Evolutionary conservation across 2,888 invertebrate species (phyloP).

Genomic region (Phorcus lineatus): DNA sequence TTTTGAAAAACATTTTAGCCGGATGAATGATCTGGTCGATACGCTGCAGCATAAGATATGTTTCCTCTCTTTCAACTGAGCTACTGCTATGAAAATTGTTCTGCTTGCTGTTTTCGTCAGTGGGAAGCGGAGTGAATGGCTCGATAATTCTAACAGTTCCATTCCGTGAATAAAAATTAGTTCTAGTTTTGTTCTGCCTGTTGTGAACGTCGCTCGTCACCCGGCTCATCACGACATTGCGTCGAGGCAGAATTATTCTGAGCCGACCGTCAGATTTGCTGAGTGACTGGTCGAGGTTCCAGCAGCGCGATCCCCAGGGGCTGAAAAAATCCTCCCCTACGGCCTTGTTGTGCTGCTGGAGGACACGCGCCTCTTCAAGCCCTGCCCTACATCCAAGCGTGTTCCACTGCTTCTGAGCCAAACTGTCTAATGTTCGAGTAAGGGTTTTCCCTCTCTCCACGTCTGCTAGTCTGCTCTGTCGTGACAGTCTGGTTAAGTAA

Average conservation of each 20-base stretch:
- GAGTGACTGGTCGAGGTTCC: neutral
- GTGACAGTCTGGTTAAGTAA: neutral
- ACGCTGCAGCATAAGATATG: conserved; percentile 33
- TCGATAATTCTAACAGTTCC: conserved; percentile 16
- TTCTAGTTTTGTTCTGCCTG: conserved; percentile 10
- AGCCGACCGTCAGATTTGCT: neutral
- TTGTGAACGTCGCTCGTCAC: neutral
- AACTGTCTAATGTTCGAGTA: neutral
- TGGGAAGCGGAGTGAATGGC: conserved; percentile 2
- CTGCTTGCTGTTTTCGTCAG: neutral
- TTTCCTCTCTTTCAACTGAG: conserved; percentile 29
- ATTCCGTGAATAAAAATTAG: conserved; percentile 25
- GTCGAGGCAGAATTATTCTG: neutral
- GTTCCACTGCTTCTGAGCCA: conserved; percentile 21
- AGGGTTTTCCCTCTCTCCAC: neutral
- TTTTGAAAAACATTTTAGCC: conserved; percentile 16
- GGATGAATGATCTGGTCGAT: conserved; percentile 37
- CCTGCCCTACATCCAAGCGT: neutral
- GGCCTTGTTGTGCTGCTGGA: neutral
- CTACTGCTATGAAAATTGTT: conserved; percentile 1
- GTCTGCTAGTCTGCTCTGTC: conserved; percentile 10
- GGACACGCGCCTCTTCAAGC: neutral
- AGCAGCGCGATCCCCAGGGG: conserved; percentile 22
- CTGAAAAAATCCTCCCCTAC: neutral
- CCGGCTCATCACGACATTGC: neutral